Evolutionary conservation across 1,140 invertebrate genomes (phyloP).

Genomic region (Choristoneura fumiferana): DNA sequence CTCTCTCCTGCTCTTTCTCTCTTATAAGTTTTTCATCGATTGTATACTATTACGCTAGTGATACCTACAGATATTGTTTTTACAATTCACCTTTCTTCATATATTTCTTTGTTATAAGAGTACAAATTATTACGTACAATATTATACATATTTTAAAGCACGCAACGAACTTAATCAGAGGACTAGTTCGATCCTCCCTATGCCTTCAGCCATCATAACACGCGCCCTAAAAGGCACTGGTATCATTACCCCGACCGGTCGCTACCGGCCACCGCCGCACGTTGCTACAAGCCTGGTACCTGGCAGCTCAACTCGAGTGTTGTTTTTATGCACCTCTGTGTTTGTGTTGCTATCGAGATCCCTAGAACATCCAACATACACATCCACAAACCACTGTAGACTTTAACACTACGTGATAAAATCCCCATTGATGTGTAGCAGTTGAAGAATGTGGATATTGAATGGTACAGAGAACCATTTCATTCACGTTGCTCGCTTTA

Average conservation of each 20-base stretch:
- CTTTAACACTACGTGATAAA: slow-evolving; percentile 22
- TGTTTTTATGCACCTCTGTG: slow-evolving; percentile 61
- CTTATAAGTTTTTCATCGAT: too few species aligned
- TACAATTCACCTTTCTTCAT: too few species aligned
- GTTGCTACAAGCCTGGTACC: slow-evolving; percentile 56
- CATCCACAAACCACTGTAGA: slow-evolving; percentile 20
- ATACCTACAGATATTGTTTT: too few species aligned
- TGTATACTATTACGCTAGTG: too few species aligned
- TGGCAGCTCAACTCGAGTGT: slow-evolving; percentile 41
- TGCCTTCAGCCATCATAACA: slow-evolving; percentile 52
- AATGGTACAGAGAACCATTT: slow-evolving; percentile 53
- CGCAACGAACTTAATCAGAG: background rate
- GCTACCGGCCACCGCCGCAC: slow-evolving; percentile 50
- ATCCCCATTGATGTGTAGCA: slow-evolving; percentile 17
- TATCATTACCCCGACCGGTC: slow-evolving; percentile 67
- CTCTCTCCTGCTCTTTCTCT: too few species aligned
- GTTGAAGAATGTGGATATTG: slow-evolving; percentile 41
- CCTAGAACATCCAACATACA: slow-evolving; percentile 21
- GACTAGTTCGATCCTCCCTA: slow-evolving; percentile 49
- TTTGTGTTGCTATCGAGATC: slow-evolving; percentile 63
- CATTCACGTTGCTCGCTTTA: slow-evolving; percentile 57
- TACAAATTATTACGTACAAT: too few species aligned
- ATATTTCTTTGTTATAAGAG: too few species aligned
- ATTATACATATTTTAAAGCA: too few species aligned
- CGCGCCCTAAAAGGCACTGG: slow-evolving; percentile 64